Evolutionary conservation across 2,888 invertebrate genomes (phyloP).

Genomic region (Andricus curvator): DNA sequence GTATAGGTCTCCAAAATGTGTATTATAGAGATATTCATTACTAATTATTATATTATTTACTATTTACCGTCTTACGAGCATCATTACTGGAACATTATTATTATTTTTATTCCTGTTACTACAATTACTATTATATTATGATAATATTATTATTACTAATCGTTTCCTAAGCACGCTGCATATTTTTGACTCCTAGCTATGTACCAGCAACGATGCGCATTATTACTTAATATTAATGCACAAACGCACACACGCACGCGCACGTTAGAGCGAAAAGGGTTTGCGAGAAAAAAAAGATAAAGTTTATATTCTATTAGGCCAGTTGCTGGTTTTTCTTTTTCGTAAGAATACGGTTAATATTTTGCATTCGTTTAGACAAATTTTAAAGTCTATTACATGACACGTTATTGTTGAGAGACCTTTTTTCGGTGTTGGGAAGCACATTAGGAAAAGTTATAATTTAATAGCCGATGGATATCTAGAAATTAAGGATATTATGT

Average conservation of each 20-base stretch:
- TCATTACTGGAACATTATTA: slow-evolving; percentile 41
- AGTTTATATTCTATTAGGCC: slow-evolving; percentile 40
- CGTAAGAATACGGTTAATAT: slow-evolving; percentile 28
- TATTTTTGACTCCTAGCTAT: slow-evolving; percentile 30
- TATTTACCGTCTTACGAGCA: slow-evolving; percentile 44
- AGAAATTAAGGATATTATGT: slow-evolving; percentile 40
- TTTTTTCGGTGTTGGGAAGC: slow-evolving; percentile 68
- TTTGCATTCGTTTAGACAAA: slow-evolving; percentile 41
- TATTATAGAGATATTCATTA: slow-evolving; percentile 65
- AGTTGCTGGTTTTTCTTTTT: slow-evolving; percentile 39
- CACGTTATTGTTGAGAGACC: slow-evolving; percentile 53
- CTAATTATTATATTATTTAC: slow-evolving; percentile 58
- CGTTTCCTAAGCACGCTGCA: slow-evolving; percentile 61
- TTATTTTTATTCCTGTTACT: slow-evolving; percentile 63
- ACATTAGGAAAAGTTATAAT: slow-evolving; percentile 55
- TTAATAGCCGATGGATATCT: slow-evolving; percentile 51
- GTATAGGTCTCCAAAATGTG: slow-evolving; percentile 65
- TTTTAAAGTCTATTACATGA: slow-evolving; percentile 44
- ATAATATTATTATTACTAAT: slow-evolving; percentile 59
- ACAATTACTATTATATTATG: slow-evolving; percentile 59
- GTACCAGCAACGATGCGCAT: slow-evolving; percentile 24
- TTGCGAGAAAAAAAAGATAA: slow-evolving; percentile 43
- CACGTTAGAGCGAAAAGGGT: slow-evolving; percentile 47
- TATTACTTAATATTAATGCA: slow-evolving; percentile 44
- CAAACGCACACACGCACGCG: slow-evolving; percentile 47